phyloP scores from a whole-genome alignment of 2,113 vertebrate genomes.

The Limanda limanda region DNA sequence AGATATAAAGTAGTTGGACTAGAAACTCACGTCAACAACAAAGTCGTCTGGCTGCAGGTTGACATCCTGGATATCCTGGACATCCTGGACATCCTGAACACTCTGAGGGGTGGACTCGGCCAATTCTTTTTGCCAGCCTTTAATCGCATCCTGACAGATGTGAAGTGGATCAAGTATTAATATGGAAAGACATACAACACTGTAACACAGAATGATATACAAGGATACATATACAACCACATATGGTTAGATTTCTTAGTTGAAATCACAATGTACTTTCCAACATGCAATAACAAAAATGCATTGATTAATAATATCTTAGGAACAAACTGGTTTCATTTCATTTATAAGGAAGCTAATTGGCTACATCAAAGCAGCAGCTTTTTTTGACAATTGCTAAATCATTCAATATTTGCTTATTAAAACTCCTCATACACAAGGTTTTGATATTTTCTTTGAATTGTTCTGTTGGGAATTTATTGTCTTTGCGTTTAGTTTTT shows the following conservation, averaged over 20 bases:
- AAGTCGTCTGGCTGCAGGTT: constrained; percentile 88
- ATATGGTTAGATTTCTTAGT: background rate
- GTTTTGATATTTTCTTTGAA: too few relatives aligned
- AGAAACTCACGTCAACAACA: constrained; percentile 86
- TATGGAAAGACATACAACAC: too few relatives aligned
- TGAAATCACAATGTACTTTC: too few relatives aligned
- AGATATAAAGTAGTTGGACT: background rate
- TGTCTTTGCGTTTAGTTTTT: too few relatives aligned
- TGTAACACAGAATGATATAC: background rate
- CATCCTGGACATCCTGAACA: constrained; percentile 10
- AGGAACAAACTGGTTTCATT: too few relatives aligned
- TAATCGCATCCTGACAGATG: constrained; percentile 32
- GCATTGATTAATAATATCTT: too few relatives aligned
- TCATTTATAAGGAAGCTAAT: background rate
- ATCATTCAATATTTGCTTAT: too few relatives aligned
- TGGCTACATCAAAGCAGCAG: too few relatives aligned
- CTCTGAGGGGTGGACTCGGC: constrained; percentile 75
- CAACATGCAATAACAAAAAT: too few relatives aligned
- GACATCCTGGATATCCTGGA: constrained; percentile 29
- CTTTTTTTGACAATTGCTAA: too few relatives aligned
- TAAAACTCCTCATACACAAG: too few relatives aligned
- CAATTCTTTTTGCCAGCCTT: constrained; percentile 76
- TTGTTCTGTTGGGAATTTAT: too few relatives aligned
- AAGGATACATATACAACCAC: background rate
- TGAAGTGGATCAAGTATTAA: background rate